These are phyloP conservation scores for Spialia ferax DNA, from an alignment of 2,888 invertebrate genomes.

Conservation along the genomic window DNA sequence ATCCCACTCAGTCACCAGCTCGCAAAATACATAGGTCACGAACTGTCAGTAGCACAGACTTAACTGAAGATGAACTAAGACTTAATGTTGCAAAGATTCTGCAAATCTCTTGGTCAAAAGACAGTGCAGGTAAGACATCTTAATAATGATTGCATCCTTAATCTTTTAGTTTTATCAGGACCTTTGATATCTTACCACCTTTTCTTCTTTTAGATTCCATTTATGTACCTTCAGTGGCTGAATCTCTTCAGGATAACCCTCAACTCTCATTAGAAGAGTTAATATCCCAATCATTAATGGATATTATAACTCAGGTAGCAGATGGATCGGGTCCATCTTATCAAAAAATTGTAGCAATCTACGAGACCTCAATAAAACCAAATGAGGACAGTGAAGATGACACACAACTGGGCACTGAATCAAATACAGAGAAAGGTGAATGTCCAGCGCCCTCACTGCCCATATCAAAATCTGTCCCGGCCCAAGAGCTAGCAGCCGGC, in stretches of 20 bases:
- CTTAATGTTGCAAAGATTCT: slow-evolving; percentile 89
- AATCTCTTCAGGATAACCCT: slow-evolving; percentile 83
- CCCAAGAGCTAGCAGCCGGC: slow-evolving; percentile 78
- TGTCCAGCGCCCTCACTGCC: slow-evolving; percentile 80
- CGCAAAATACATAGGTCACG: slow-evolving; percentile 75
- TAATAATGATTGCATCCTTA: not conserved
- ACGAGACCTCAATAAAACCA: slow-evolving; percentile 76
- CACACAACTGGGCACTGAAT: slow-evolving; percentile 64
- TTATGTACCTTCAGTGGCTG: slow-evolving; percentile 86
- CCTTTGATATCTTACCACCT: not conserved
- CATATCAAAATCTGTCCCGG: slow-evolving; percentile 70
- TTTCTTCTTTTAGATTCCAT: slow-evolving; percentile 68
- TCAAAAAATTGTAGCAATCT: slow-evolving; percentile 77
- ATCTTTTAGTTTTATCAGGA: not conserved
- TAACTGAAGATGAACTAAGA: slow-evolving; percentile 89
- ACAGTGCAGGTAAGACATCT: slow-evolving; percentile 76
- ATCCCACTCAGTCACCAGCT: slow-evolving; percentile 76
- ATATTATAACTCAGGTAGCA: slow-evolving; percentile 86
- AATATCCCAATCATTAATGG: slow-evolving; percentile 89
- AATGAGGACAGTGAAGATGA: slow-evolving; percentile 79
- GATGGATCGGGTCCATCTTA: slow-evolving; percentile 86
- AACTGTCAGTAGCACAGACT: slow-evolving; percentile 85
- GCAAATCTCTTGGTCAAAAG: slow-evolving; percentile 90
- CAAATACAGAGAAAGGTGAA: slow-evolving; percentile 70
- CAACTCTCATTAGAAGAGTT: slow-evolving; percentile 83